Evolutionary conservation across 2,888 invertebrate genomes (phyloP).

Genomic region (Bruchidius siliquastri): DNA sequence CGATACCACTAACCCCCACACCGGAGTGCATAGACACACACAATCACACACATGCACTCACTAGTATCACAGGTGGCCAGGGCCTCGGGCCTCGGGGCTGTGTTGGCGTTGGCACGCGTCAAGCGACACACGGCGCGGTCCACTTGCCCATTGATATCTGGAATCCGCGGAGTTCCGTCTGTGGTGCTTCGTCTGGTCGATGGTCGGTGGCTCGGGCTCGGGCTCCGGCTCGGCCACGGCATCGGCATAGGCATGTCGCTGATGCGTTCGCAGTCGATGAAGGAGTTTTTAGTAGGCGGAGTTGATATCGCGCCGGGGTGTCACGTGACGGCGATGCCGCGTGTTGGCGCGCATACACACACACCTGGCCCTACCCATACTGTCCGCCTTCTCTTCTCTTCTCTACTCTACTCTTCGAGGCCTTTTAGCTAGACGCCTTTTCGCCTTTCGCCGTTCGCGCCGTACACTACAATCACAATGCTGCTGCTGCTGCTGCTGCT

Average conservation of each 20-base stretch:
- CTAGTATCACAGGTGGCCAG: slow-evolving; percentile 7
- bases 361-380: slow-evolving; percentile 25
- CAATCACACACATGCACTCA: slow-evolving; percentile 27
- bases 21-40: slow-evolving; percentile 40
- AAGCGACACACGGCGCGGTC: slow-evolving; percentile 7
- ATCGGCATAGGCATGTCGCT: slow-evolving; percentile 18
- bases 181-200: slow-evolving; percentile 30
- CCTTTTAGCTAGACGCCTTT: neutral
- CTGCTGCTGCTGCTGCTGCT: neutral
- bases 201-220: slow-evolving; percentile 32
- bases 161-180: neutral
- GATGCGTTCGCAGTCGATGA: slow-evolving; percentile 24
- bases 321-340: slow-evolving; percentile 45
- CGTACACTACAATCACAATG: neutral
- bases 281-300: slow-evolving; percentile 47
- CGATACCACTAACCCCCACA: slow-evolving; percentile 42
- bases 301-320: slow-evolving; percentile 48
- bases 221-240: no score
- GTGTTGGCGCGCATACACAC: slow-evolving; percentile 27
- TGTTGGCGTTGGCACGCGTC: slow-evolving; percentile 2
- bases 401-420: no score
- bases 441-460: neutral
- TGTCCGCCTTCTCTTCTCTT: slow-evolving; percentile 22
- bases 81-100: neutral
- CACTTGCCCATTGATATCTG: slow-evolving; percentile 10